Percentiles rank a stretch among this genome's conserved stretches.
These are phyloP conservation scores for Chloroclysta siterata DNA, from an alignment of 2,888 invertebrate species.

Conservation along the genomic window DNA sequence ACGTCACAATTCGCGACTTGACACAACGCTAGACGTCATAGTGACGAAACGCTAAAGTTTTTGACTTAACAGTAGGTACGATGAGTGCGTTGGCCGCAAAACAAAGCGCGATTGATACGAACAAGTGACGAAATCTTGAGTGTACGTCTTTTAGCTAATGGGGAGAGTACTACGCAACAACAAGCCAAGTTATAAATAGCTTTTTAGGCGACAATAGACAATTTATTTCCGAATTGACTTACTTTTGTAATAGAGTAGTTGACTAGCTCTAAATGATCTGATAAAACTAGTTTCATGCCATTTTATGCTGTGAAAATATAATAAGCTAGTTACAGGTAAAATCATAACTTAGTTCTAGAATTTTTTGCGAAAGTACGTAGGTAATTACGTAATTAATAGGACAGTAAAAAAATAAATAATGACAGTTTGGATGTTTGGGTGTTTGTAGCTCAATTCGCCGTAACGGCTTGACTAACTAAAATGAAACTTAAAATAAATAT, in stretches of 20 bases:
- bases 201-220: constrained; percentile 7
- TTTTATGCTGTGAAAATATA: no score
- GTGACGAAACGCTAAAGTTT: constrained; percentile 42
- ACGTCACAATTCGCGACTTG: constrained; percentile 2
- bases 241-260: not conserved
- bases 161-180: constrained; percentile 43
- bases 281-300: no score
- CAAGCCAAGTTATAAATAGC: constrained; percentile 38
- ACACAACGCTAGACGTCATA: constrained; percentile 8
- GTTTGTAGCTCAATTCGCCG: no score
- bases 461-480: no score
- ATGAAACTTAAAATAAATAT: no score
- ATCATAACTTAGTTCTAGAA: no score
- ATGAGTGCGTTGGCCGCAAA: constrained; percentile 73
- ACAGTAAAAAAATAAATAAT: no score
- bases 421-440: no score
- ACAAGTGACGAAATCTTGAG: constrained; percentile 70
- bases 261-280: no score
- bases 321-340: no score
- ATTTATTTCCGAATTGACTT: constrained; percentile 5
- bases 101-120: constrained; percentile 80
- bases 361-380: no score
- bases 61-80: constrained; percentile 52
- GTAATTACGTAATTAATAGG: no score
- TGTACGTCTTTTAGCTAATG: constrained; percentile 57